Percentiles rank a stretch among this genome's conserved stretches.
These are phyloP conservation scores for Cyprinodon tularosa DNA, from an alignment of 2,113 vertebrate genomes.

Conservation along the genomic window DNA sequence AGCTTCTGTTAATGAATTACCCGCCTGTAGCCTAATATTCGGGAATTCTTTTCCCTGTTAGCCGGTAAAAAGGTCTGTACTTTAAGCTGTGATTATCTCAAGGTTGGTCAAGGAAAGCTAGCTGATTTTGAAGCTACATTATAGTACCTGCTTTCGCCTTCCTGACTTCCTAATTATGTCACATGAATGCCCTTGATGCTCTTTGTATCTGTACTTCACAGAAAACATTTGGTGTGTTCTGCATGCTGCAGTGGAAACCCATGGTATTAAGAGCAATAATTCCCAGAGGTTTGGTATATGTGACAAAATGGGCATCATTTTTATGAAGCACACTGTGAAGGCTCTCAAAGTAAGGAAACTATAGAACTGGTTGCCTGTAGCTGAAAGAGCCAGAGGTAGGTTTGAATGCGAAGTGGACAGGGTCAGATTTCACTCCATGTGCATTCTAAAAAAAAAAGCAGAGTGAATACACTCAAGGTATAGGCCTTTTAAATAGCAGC, in stretches of 20 bases:
- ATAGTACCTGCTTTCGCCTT: not conserved
- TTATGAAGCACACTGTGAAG: conserved; percentile 46
- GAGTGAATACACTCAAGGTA: not conserved
- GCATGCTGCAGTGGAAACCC: conserved; percentile 1
- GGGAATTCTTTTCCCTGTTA: conserved; percentile 2
- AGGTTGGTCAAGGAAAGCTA: conserved; percentile 20
- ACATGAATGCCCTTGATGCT: conserved; percentile 25
- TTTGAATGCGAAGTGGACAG: conserved; percentile 51
- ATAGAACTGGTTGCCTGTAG: conserved; percentile 53
- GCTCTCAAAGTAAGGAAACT: conserved; percentile 57
- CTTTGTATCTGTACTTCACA: conserved; percentile 27
- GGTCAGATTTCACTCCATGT: conserved; percentile 15
- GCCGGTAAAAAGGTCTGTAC: not conserved
- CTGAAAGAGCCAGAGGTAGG: not conserved
- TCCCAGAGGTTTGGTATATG: conserved; percentile 49
- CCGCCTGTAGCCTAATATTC: conserved; percentile 14
- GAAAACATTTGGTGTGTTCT: conserved; percentile 27
- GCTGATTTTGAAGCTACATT: conserved; percentile 16
- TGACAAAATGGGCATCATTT: conserved; percentile 63
- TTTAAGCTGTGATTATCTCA: conserved; percentile 23
- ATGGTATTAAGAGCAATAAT: conserved; percentile 11
- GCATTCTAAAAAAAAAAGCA: conserved; percentile 8
- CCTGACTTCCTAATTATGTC: conserved; percentile 20
- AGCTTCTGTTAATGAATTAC: conserved; percentile 50
- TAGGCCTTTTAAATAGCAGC: not conserved